Evolutionary conservation across 2,113 vertebrate genomes (phyloP).

Genomic region (Petroica traversi): DNA sequence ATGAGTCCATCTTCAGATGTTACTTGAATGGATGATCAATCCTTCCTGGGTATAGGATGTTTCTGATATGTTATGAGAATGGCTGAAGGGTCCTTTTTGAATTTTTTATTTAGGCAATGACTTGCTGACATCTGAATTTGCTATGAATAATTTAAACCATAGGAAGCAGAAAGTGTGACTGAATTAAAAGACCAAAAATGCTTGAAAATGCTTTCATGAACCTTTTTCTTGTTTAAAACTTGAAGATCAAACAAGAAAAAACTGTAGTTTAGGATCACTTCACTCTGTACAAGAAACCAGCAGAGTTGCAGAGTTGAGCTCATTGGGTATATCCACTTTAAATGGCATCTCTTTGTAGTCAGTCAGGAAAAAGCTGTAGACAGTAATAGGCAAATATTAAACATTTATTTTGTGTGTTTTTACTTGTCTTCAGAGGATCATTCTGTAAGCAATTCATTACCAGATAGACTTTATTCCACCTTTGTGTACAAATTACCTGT

Average conservation of each 20-base stretch:
- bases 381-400: conserved; percentile 10
- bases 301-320: not conserved
- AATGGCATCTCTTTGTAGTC: not conserved
- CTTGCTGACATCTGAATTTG: conserved; percentile 3
- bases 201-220: conserved; percentile 15
- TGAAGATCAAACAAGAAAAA: conserved; percentile 36
- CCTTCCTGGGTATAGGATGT: not conserved
- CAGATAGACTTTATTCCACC: not conserved
- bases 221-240: conserved; percentile 18
- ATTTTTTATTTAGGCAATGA: not conserved
- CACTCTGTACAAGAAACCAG: not conserved
- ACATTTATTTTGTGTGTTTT: conserved; percentile 6
- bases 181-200: not conserved
- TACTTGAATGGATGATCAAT: not conserved
- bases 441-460: not conserved
- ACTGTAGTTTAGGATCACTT: not conserved
- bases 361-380: not conserved
- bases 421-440: not conserved
- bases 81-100: not conserved
- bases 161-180: not conserved
- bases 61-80: not conserved
- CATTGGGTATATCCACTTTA: not conserved
- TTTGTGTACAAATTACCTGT: not conserved
- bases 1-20: not conserved
- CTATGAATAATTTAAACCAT: not conserved